Evolutionary conservation across 2,797 vertebrate species (phyloP).

Genomic region (Chanos chanos): DNA sequence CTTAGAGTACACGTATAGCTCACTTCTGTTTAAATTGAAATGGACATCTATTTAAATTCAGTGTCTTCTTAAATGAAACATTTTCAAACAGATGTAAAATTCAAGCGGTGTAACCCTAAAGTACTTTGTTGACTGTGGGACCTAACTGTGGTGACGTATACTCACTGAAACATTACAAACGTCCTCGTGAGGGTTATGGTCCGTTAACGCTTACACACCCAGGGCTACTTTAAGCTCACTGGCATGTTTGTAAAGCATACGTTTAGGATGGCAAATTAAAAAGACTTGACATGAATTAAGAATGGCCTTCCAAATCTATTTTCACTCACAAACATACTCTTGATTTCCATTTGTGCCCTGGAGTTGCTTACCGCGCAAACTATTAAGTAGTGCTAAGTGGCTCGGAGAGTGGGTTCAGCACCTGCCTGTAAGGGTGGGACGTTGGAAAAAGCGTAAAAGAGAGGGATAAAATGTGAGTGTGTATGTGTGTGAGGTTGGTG

Average conservation of each 20-base stretch:
- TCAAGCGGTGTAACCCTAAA: too few species aligned
- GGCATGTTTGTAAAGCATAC: neutral
- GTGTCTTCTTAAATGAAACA: too few species aligned
- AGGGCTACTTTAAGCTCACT: too few species aligned
- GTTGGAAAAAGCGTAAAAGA: neutral
- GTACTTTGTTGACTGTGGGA: too few species aligned
- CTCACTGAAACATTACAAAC: too few species aligned
- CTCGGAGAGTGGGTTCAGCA: neutral
- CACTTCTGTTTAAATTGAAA: too few species aligned
- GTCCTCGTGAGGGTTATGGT: too few species aligned
- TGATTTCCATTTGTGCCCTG: slow-evolving; percentile 10
- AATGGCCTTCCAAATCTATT: neutral
- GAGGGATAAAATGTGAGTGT: neutral
- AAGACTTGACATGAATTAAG: slow-evolving; percentile 4
- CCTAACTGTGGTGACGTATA: too few species aligned
- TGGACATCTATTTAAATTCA: too few species aligned
- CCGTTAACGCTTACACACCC: too few species aligned
- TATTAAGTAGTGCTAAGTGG: neutral
- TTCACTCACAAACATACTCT: neutral
- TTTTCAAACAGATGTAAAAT: too few species aligned
- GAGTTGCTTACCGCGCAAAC: slow-evolving; percentile 2
- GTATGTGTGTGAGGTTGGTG: neutral
- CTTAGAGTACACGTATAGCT: too few species aligned
- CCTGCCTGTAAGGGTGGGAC: neutral
- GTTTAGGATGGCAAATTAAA: neutral